Base-by-base conservation (phyloP, 1,140 invertebrate genomes). In the Lordiphosa mommai region DNA sequence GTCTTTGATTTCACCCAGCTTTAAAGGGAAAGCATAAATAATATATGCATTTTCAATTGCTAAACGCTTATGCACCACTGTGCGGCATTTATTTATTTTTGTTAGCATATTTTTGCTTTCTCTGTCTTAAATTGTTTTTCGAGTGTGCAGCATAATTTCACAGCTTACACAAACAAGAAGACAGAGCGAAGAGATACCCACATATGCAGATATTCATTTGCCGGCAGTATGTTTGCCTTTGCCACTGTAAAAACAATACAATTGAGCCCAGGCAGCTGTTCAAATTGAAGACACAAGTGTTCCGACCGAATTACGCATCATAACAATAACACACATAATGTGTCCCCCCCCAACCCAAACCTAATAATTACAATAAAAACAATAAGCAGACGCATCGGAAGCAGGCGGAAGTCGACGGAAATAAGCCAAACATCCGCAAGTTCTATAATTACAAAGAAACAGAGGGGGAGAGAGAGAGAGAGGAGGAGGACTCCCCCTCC, bases 401-500 rank as follows among this genome's bases (percentile, higher is more conserved):
- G 61, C 61, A 37, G 33, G 20, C 68, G 67, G 67, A 73, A 73
- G 70, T 73, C 61, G 58, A 59, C 70, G 70, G 71, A 73, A 73
- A 73, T 73, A 73, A 73, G 61, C 58, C 58, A 63, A 73, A 73
- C 70, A 73, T 73, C 70, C 70, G 70, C 63, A 67, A 67, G 63
- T 67, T 67, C 63, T 73, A 27, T 27, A 73, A 73, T 73, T 73
- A 64, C 63, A 72, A 63, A 55, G 36, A 30, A 33, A 64, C 2
- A 13, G 3, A 12, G 10, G n/a, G 9, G 3, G 30, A 2, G 10
- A 14, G 14, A n/a, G 9, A 17, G 32, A 10, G 30, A 13, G 8
- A 8, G 17, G 4, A 12, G 1, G 6, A 20, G 13, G 9, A 20
- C 29, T 38, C n/a, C 4, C 20, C 4, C 30, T 20, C n/a, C 14